phyloP scores from a whole-genome alignment of 2,797 vertebrate genomes.

The Sebastes vulpes region DNA sequence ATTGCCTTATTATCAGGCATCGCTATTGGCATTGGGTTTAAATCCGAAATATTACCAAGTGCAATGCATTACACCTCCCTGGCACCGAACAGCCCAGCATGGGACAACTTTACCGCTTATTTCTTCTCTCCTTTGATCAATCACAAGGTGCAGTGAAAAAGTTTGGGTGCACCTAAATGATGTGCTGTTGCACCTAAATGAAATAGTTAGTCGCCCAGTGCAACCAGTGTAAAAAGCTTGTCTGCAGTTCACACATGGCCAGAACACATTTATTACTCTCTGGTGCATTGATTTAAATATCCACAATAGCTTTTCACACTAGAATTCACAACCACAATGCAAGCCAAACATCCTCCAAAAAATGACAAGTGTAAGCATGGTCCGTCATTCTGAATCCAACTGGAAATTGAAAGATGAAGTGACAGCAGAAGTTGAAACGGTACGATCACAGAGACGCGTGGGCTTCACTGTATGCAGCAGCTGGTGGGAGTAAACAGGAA shows the following conservation, averaged over 20 bases:
- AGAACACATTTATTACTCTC: neutral
- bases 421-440: slow-evolving; percentile 39
- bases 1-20: neutral
- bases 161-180: too few species aligned
- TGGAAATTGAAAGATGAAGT: slow-evolving; percentile 22
- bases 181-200: too few species aligned
- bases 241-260: slow-evolving; percentile 35
- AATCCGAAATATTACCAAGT: neutral
- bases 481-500: slow-evolving; percentile 63
- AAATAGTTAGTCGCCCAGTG: too few species aligned
- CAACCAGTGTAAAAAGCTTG: too few species aligned
- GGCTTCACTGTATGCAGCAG: slow-evolving; percentile 50
- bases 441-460: slow-evolving; percentile 34
- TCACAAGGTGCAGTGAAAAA: too few species aligned
- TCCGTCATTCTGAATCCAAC: neutral
- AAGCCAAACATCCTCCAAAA: neutral
- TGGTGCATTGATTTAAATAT: neutral
- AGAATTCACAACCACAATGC: neutral
- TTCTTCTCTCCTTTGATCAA: too few species aligned
- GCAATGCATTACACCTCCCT: too few species aligned
- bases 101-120: too few species aligned
- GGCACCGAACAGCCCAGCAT: too few species aligned
- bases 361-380: neutral
- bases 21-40: neutral
- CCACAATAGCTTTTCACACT: neutral